These are phyloP conservation scores for Setophaga kirtlandii DNA, from an alignment of 2,113 vertebrate species.

Conservation along the genomic window DNA sequence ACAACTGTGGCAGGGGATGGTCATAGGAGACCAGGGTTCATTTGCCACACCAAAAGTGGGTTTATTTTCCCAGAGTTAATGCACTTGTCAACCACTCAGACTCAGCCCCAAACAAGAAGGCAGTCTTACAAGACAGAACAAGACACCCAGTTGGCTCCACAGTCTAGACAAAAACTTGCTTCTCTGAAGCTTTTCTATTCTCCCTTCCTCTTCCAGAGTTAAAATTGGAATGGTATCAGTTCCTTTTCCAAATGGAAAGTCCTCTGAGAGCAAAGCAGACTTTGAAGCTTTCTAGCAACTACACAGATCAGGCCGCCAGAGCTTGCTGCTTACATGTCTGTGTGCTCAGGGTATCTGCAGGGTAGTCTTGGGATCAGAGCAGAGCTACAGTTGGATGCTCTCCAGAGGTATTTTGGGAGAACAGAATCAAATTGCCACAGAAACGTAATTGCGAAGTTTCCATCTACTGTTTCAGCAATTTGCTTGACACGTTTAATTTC, in stretches of 20 bases:
- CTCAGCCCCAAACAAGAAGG: neutral
- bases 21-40: neutral
- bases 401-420: conserved; percentile 44
- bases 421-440: conserved; percentile 36
- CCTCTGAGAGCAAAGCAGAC: neutral
- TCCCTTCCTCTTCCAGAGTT: neutral
- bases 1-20: neutral
- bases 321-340: neutral
- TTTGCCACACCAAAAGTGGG: neutral
- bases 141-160: neutral
- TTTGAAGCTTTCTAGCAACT: neutral
- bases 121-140: neutral
- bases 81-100: neutral
- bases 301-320: rapidly evolving
- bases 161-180: neutral
- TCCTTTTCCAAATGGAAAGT: neutral
- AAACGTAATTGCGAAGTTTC: neutral
- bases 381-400: neutral
- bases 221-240: neutral
- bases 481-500: neutral
- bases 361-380: neutral
- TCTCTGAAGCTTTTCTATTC: neutral
- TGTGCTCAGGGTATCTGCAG: neutral
- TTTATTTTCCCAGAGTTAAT: neutral
- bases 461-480: neutral